A percentile compares a stretch with the other conserved stretches of the same genome.
phyloP scores from a whole-genome alignment of 30 jellyfish, hydroid and myxozoan species.

The Turritopsis dohrnii region DNA sequence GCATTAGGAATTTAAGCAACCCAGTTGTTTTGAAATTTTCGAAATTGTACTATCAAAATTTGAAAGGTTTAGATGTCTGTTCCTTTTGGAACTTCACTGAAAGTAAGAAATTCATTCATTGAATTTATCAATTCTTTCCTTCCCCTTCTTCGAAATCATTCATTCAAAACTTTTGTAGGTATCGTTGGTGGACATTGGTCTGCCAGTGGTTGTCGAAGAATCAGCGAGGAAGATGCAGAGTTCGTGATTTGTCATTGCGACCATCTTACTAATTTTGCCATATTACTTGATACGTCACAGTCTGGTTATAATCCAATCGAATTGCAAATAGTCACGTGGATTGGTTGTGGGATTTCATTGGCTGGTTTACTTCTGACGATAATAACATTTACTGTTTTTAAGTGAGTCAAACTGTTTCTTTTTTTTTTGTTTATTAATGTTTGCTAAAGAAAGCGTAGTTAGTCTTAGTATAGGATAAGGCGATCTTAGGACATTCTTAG shows the following conservation, averaged over 20 bases:
- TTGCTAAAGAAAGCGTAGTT: too few species aligned
- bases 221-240: conserved; percentile 14
- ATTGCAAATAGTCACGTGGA: conserved; percentile 32
- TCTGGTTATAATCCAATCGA: conserved; percentile 31
- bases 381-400: conserved; percentile 21
- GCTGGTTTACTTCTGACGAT: conserved; percentile 32
- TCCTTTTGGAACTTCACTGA: conserved; percentile 31
- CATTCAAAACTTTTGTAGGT: background rate
- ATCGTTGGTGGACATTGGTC: background rate
- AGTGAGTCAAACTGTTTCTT: conserved; percentile 25
- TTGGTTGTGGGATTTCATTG: conserved; percentile 50
- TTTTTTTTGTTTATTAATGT: background rate
- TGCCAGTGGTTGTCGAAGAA: conserved; percentile 18
- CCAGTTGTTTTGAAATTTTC: conserved; percentile 27
- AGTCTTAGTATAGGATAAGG: too few species aligned
- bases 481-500: too few species aligned
- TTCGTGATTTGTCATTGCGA: conserved; percentile 22
- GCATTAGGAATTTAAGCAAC: conserved; percentile 35
- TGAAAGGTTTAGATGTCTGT: conserved; percentile 26
- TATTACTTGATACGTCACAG: conserved; percentile 32
- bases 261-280: conserved; percentile 48
- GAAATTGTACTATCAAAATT: conserved; percentile 9
- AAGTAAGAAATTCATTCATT: conserved; percentile 17
- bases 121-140: background rate
- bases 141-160: background rate